Evolutionary conservation across 2,113 vertebrate species (phyloP), one percentile per base, ranked within the genome.

Genomic region (Poicephalus meyeri): DNA sequence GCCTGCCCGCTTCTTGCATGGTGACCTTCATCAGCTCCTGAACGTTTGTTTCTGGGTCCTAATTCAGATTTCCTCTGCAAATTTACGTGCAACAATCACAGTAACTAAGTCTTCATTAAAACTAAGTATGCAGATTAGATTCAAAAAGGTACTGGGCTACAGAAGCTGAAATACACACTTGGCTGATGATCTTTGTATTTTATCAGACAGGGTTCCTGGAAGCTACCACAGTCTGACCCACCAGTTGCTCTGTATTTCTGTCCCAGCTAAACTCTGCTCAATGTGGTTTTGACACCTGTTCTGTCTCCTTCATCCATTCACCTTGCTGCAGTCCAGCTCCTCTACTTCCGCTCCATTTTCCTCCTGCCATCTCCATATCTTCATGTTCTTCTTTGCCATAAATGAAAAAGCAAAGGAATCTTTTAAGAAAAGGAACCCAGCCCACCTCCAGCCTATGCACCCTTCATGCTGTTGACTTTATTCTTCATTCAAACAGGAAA

Each of bases 1-100:
- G 50, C 58, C 55, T 2, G 1, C 53, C 5, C 37, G 16, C 16
- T 26, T 13, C 86, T 2, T 5, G 37, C 86, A 7, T 7, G 0
- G 41, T 20, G 16, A 58, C 80, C 69, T 42, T 56, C 58, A 17
- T 55, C 46, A 2, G 0, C 13, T 15, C 12, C 42, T 16, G 16
- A 28, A 20, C 0, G 6, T 33, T 29, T 2, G 0, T 13, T 24
- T 68, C 35, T 53, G 29, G 14, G 19, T 35, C 47, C 56, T 6
- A 8, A 20, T 6, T 33, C 41, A 33, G 15, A 24, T 33, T 29
- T 60, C 52, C 33, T 50, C 52, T 31, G n/a, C 16, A 50, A 28
- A 41, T 69, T 11, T 3, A 20, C 25, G 33, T 29, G 60, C 17
- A 11, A 73, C 19, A 61, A 25, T 42, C 3, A 11, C 17, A 4